Conservation (phyloP, 2,888 invertebrate species). For the Rhimphoctona megacephalus region DNA sequence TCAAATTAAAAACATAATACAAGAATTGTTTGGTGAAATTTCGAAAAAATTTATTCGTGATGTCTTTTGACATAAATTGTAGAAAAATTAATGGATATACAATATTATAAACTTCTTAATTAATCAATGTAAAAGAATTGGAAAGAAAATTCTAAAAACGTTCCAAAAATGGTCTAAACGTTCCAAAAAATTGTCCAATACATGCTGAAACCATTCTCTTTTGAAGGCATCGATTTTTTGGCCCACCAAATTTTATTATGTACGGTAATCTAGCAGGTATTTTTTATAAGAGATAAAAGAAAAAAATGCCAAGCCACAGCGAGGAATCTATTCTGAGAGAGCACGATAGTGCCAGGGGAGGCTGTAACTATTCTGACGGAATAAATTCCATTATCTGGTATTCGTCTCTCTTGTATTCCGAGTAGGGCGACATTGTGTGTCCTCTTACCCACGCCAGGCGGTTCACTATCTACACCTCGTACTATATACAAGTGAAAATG, state of each 20-base stretch:
- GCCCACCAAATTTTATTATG: conserved; percentile 9
- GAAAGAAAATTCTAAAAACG: background rate
- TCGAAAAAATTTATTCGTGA: background rate
- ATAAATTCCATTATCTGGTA: conserved; percentile 51
- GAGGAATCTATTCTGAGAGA: conserved; percentile 30
- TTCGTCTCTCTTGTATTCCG: conserved; percentile 30
- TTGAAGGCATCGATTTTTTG: background rate
- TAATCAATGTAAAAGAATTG: too few relatives aligned
- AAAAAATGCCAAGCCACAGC: conserved; percentile 6
- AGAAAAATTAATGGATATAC: too few relatives aligned
- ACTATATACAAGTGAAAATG: conserved; percentile 16
- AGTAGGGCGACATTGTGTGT: background rate
- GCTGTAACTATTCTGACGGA: conserved; percentile 38
- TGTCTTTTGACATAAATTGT: too few relatives aligned
- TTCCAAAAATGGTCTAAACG: too few relatives aligned
- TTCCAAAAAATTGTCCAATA: background rate
- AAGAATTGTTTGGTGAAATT: background rate
- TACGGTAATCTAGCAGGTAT: conserved; percentile 22
- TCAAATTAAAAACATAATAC: background rate
- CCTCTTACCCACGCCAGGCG: background rate
- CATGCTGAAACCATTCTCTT: background rate
- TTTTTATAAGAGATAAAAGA: conserved; percentile 19
- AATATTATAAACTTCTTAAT: too few relatives aligned
- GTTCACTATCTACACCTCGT: background rate
- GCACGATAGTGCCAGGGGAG: conserved; percentile 1